These are phyloP conservation scores for Labeo catla DNA, from an alignment of 2,113 vertebrate genomes.

Conservation along the genomic window DNA sequence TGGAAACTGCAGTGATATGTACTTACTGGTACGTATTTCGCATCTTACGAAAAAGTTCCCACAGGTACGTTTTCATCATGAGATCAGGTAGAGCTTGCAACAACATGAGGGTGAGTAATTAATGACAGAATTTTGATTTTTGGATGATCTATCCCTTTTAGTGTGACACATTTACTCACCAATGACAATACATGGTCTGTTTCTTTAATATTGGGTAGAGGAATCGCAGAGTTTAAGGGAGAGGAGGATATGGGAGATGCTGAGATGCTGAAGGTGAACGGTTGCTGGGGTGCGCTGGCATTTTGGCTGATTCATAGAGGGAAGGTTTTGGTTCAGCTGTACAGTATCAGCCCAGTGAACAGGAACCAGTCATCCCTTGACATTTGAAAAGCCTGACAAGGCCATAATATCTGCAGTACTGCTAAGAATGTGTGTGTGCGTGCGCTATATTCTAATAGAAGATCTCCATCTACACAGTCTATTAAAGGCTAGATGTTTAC, in stretches of 20 bases:
- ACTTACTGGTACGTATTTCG: no score
- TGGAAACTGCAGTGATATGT: no score
- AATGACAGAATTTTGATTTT: no score
- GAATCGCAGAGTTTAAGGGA: background rate
- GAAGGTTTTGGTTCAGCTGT: constrained; percentile 8
- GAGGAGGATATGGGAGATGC: background rate
- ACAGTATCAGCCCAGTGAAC: constrained; percentile 1
- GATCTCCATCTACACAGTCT: background rate
- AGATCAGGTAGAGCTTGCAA: no score
- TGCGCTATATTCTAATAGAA: background rate
- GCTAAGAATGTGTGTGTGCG: background rate
- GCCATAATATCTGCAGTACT: background rate
- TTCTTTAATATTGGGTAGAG: background rate
- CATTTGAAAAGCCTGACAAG: constrained; percentile 24
- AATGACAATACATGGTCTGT: background rate
- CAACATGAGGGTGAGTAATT: no score
- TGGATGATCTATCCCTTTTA: background rate
- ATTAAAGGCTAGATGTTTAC: background rate
- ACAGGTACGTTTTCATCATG: no score
- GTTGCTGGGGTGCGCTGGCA: background rate
- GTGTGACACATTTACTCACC: background rate
- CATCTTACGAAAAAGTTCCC: no score
- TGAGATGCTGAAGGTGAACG: background rate
- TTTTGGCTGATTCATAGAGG: background rate
- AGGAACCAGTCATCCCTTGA: constrained; percentile 33